These are phyloP conservation scores for Daboia siamensis DNA, from an alignment of 2,113 vertebrate species.

Conservation along the genomic window DNA sequence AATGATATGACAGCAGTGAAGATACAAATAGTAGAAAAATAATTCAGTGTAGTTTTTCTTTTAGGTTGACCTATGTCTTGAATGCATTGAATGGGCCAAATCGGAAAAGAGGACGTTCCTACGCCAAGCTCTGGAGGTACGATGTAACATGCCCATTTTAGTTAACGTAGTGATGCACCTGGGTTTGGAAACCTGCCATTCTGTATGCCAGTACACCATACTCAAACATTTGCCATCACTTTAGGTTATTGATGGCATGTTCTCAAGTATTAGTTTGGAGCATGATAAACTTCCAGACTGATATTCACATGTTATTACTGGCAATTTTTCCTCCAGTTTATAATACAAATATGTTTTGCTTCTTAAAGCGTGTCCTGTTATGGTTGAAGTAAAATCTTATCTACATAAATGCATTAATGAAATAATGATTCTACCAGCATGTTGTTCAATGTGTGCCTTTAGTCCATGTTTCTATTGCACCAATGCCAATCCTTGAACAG, in stretches of 20 bases:
- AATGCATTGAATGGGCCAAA: slow-evolving; percentile 99
- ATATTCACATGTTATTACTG: not conserved
- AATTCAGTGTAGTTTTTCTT: slow-evolving; percentile 17
- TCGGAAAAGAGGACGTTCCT: slow-evolving; percentile 97
- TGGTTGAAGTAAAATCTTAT: not conserved
- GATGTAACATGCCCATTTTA: fast-evolving
- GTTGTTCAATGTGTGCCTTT: no score
- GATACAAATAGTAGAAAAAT: not conserved
- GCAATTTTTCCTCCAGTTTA: not conserved
- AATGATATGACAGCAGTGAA: not conserved
- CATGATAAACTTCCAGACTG: not conserved
- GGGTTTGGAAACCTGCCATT: not conserved
- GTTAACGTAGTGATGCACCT: no score
- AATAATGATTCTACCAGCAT: not conserved
- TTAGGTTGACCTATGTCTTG: slow-evolving; percentile 90
- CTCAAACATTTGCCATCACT: not conserved
- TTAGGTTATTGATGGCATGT: not conserved
- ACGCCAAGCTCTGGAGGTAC: slow-evolving; percentile 94
- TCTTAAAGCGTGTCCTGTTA: not conserved
- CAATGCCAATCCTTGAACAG: no score
- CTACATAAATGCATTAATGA: not conserved
- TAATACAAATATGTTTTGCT: not conserved
- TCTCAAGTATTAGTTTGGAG: not conserved
- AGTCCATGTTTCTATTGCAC: no score
- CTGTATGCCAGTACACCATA: not conserved